Base-by-base conservation (phyloP, 2,113 vertebrate species). In the Salvelinus fontinalis region DNA sequence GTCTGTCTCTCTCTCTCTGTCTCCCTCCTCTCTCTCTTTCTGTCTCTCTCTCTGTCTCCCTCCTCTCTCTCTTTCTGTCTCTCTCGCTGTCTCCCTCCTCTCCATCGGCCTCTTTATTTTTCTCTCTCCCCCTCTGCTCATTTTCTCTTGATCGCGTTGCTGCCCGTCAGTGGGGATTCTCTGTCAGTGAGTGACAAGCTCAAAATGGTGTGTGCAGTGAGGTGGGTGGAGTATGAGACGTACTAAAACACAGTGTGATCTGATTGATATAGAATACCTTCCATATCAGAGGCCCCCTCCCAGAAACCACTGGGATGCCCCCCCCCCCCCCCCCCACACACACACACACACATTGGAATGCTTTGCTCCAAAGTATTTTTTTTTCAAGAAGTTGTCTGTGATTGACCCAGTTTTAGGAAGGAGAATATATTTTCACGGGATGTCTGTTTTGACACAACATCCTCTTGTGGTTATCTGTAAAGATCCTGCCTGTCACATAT, bases 191-290 rank as follows among this genome's bases (percentile, higher is more conserved):
- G 88, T 87, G 87, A 86, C n/a, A 87, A 29, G 24, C 14, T 12
- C 65, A 67, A 27, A 67, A 26, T 27, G 65, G 89, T 86, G 88
- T 83, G 88, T 70, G 79, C 70, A 81, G 81, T 87, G 87, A 81
- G 84, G 39, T 48, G 24, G 9, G 67, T 34, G 4, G 87, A 91
- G 91, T 90, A 89, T 86, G 88, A 86, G 89, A 92, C 90, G 83
- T 88, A 90, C 90, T 92, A 91, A 92, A 92, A 62, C 59, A 62
- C 59, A 62, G 4, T 54, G 51, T 54, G 90, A 90, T 89, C 90
- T 90, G 88, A 92, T 91, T 92, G 91, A 92, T 90, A 91, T 91
- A 90, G 91, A 91, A 90, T 92, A 91, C 90, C 90, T 90, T 91
- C 88, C 86, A 92, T 92, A 91, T 91, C 87, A 89, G 90, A 86